These are phyloP conservation scores for Pogoniulus pusillus DNA, from an alignment of 2,797 vertebrate genomes.

Conservation along the genomic window DNA sequence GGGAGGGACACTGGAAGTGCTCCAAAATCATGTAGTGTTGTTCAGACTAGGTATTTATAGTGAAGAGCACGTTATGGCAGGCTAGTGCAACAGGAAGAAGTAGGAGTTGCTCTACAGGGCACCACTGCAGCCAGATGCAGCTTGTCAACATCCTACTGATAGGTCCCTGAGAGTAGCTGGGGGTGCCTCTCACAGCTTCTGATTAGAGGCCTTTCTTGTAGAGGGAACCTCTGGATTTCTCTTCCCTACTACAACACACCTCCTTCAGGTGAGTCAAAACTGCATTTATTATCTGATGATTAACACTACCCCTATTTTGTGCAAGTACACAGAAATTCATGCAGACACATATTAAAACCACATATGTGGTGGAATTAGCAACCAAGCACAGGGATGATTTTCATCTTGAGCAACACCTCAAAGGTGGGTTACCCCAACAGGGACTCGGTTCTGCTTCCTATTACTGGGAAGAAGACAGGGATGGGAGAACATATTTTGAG, in stretches of 20 bases:
- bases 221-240: neutral
- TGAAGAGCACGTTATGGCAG: neutral
- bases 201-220: neutral
- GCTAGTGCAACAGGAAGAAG: neutral
- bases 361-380: too few species aligned
- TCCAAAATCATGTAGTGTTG: neutral
- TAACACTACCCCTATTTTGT: too few species aligned
- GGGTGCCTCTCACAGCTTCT: neutral
- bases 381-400: too few species aligned
- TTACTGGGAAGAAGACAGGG: too few species aligned
- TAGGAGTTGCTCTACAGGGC: neutral
- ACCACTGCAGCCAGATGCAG: neutral
- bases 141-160: neutral
- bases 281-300: fast-evolving
- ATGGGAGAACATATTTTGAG: too few species aligned
- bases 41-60: neutral
- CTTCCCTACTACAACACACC: neutral
- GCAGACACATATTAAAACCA: too few species aligned
- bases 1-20: neutral
- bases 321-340: too few species aligned
- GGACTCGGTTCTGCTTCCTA: too few species aligned
- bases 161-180: neutral
- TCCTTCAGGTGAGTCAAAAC: neutral
- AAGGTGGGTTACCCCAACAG: too few species aligned
- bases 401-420: too few species aligned